Base-by-base conservation (phyloP, 2,113 vertebrate species). In the Hyaena hyaena region DNA sequence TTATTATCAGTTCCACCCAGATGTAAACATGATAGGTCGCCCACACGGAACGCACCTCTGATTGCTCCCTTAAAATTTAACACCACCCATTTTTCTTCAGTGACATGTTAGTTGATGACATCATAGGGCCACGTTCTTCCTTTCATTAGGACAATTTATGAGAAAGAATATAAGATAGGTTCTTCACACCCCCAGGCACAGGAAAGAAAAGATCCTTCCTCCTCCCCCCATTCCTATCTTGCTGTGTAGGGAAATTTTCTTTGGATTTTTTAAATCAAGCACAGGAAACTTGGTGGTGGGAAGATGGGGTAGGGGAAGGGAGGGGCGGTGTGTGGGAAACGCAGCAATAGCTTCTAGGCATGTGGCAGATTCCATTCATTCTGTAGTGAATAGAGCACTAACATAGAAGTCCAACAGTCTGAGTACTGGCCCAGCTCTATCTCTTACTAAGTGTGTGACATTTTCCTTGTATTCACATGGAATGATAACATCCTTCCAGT, bases 381-480 rank as follows among this genome's bases (percentile, higher is more conserved):
- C 55, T 26, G 7, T 10, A 45, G 50, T 35, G 61, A 88, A 73
- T 15, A 65, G 4, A 85, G 45, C 39, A 0, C 11, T 28, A 39
- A 73, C 17, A 65, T 17, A 43, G 7, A 35, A 68, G 71, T 43
- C 71, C 81, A 45, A 61, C n/a, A 50, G 43, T 45, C 76, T 0
- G 2, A 48, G 71, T 55, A 45, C 58, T 15, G 76, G 69, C 35
- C 90, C 50, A 65, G 63, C n/a, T 87, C 50, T 28, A 8, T 82
- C 48, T 88, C 50, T 88, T 35, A 16, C 48, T 68, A 76, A 65
- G 76, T n/a, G 3, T 10, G 55, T 55, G 82, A 63, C 61, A 68
- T 90, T 91, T 96, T 55, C 73, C 80, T 80, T 63, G 12, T 71
- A 83, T 93, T 93, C 85, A 35, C 31, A 68, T 53, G 14, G 50